Base-by-base conservation (phyloP, 2,888 invertebrate species). In the Syrista parreyssii region DNA sequence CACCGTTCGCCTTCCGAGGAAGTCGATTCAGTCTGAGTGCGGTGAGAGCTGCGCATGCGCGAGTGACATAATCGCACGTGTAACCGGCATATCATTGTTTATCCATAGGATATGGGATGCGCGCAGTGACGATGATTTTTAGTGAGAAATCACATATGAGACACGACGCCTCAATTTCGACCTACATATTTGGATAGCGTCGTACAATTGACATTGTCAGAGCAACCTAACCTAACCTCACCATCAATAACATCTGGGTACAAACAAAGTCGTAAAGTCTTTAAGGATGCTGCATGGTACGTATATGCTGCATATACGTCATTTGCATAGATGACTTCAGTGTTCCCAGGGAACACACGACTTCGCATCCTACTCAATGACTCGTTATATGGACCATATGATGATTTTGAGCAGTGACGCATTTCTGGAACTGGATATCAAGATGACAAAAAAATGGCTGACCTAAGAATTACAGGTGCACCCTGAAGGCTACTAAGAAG, bases 1-100 rank as follows among this genome's bases (percentile, higher is more conserved):
- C 85, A 83, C 79, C 77, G 32, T 78, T 84, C 80, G 82, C 84
- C 83, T 84, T 82, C 76, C 80, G 75, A 78, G 75, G 80, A 82
- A 79, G 81, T 78, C 82, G 79, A 80, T 77, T 80, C 74, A 76
- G 69, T 55, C 55, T 55, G 55, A 55, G 23, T 9, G 55, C 55
- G 55, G 55, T 23, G 55, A 23, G 23, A 23, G 9, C 55, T 23
- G 55, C 55, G 55, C 55, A 55, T 55, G 55, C 55, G 55, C 55
- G 55, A 55, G 55, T 55, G 55, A 55, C 55, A 55, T 55, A 55
- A 55, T 55, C 74, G 73, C 78, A 79, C 78, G 79, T 73, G 71
- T 73, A 75, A 75, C 71, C 15, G 72, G 74, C 76, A 12, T 71
- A 76, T 79, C 85, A 83, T 84, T 85, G 79, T 80, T 85, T 85